Percentiles rank a stretch among this genome's conserved stretches.
Conservation (phyloP, 2,797 vertebrate species). For the Rhyacichthys aspro region DNA sequence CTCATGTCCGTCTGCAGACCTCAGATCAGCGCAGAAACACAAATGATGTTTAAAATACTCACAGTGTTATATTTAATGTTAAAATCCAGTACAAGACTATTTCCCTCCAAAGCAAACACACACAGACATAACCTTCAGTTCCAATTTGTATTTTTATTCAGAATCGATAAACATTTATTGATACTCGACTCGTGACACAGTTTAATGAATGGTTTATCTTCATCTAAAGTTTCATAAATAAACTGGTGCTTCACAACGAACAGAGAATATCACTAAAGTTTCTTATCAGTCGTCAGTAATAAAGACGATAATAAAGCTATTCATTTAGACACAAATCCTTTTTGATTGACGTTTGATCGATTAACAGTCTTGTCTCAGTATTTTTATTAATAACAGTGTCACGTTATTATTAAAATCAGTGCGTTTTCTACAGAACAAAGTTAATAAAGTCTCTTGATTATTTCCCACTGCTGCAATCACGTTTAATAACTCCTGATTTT, state of each 20-base stretch:
- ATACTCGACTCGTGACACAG: slow-evolving; percentile 8
- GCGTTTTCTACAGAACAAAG: slow-evolving; percentile 43
- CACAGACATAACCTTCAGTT: background rate
- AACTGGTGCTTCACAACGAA: background rate
- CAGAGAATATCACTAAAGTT: slow-evolving; percentile 17
- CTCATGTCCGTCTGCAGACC: no score
- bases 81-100: no score
- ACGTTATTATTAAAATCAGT: slow-evolving; percentile 42
- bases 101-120: no score
- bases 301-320: slow-evolving; percentile 29
- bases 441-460: slow-evolving; percentile 39
- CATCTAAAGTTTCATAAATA: slow-evolving; percentile 15
- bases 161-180: background rate
- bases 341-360: slow-evolving; percentile 35
- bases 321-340: slow-evolving; percentile 30
- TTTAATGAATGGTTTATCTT: slow-evolving; percentile 18
- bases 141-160: background rate
- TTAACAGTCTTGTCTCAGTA: slow-evolving; percentile 44
- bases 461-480: slow-evolving; percentile 12
- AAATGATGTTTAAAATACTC: no score
- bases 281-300: slow-evolving; percentile 49
- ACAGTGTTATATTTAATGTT: no score
- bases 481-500: slow-evolving; percentile 48
- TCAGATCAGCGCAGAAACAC: no score
- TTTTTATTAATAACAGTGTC: slow-evolving; percentile 41